Evolutionary conservation across 2,113 vertebrate genomes (phyloP).

Genomic region (Eudyptes chrysolophus): DNA sequence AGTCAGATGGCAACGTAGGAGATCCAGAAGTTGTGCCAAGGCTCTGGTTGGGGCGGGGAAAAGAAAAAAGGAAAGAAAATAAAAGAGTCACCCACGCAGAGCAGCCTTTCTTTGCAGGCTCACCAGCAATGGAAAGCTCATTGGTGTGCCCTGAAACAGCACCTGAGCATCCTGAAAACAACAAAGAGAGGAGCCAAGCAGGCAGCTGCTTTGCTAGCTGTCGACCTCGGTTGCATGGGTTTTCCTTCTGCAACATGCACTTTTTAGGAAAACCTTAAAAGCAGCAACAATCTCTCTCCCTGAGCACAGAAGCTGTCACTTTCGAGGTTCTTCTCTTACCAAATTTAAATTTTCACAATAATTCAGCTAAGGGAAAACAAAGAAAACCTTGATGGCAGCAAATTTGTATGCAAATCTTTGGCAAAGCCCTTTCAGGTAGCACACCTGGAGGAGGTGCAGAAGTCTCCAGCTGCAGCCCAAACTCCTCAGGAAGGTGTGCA

Average conservation of each 20-base stretch:
- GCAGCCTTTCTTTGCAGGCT: not conserved
- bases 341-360: not conserved
- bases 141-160: not conserved
- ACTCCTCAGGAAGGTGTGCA: fast-evolving
- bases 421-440: not conserved
- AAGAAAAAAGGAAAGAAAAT: not conserved
- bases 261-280: not conserved
- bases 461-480: not conserved
- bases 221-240: fast-evolving
- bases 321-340: not conserved
- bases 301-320: not conserved
- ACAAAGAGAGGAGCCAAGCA: not conserved
- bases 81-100: not conserved
- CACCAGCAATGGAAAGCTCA: not conserved
- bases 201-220: not conserved
- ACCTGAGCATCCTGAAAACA: not conserved
- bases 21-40: conserved; percentile 15
- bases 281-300: not conserved
- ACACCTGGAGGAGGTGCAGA: not conserved
- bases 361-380: not conserved
- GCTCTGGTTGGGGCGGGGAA: not conserved
- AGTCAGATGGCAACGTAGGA: conserved; percentile 31
- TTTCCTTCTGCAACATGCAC: not conserved
- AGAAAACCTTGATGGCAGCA: not conserved
- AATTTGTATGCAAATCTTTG: fast-evolving